Percentiles rank a stretch among this genome's conserved stretches.
These are phyloP conservation scores for Chrysolina oricalcia DNA, from an alignment of 2,888 invertebrate genomes.

Conservation along the genomic window DNA sequence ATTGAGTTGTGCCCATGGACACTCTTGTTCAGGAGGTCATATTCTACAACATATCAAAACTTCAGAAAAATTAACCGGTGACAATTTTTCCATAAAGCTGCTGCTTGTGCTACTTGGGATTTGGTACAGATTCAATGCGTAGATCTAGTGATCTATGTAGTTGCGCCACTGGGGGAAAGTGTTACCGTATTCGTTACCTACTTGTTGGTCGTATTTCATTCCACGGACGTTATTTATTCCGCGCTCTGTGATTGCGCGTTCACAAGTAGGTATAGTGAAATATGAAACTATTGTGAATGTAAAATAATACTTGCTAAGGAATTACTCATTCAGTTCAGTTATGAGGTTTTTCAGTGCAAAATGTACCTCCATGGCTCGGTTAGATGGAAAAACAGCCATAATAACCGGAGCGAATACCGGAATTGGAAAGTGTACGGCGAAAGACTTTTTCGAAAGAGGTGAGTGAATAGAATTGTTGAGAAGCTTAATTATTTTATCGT, in stretches of 20 bases:
- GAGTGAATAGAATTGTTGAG: slow-evolving; percentile 35
- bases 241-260: neutral
- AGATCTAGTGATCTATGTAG: too few species aligned
- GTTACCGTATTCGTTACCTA: too few species aligned
- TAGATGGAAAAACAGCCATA: slow-evolving; percentile 70
- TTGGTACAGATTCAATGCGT: too few species aligned
- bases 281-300: neutral
- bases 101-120: too few species aligned
- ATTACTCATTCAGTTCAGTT: neutral
- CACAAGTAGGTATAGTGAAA: neutral
- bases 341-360: slow-evolving; percentile 57
- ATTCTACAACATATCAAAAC: too few species aligned
- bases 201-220: too few species aligned
- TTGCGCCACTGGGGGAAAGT: too few species aligned
- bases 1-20: too few species aligned
- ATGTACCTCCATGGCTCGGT: slow-evolving; percentile 64
- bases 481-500: too few species aligned
- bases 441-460: slow-evolving; percentile 72
- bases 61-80: too few species aligned
- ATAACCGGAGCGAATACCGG: slow-evolving; percentile 62
- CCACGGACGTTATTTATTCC: neutral
- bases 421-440: slow-evolving; percentile 61
- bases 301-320: neutral
- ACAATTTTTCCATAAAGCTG: too few species aligned
- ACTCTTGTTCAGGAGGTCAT: too few species aligned